Percentiles rank a stretch among this genome's conserved stretches.
These are phyloP conservation scores for Chironomus striatipennis DNA, from an alignment of 1,140 invertebrate species.

Conservation along the genomic window DNA sequence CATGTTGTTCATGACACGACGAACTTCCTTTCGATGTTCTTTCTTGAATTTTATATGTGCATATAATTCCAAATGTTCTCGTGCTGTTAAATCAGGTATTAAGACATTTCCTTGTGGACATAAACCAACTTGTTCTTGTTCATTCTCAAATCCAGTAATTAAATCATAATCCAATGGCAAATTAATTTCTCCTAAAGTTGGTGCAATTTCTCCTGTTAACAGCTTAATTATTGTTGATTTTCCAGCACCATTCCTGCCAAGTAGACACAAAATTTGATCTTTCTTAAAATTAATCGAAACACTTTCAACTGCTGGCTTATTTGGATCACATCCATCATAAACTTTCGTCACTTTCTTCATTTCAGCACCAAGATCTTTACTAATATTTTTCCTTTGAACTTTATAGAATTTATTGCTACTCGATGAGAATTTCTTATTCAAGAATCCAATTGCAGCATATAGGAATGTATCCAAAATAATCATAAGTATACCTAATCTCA, in stretches of 20 bases:
- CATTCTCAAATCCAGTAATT: slow-evolving; percentile 26
- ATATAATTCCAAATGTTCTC: slow-evolving; percentile 74
- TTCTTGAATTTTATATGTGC: slow-evolving; percentile 42
- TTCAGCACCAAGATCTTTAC: slow-evolving; percentile 42
- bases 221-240: slow-evolving; percentile 73
- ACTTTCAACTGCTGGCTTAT: slow-evolving; percentile 52
- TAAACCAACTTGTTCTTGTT: slow-evolving; percentile 53
- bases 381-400: slow-evolving; percentile 33
- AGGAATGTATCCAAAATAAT: slow-evolving; percentile 42
- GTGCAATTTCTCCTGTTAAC: slow-evolving; percentile 53
- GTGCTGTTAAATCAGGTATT: slow-evolving; percentile 64
- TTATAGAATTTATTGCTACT: slow-evolving; percentile 28
- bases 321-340: slow-evolving; percentile 33
- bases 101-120: slow-evolving; percentile 81
- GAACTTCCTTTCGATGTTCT: slow-evolving; percentile 28
- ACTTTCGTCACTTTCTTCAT: slow-evolving; percentile 43
- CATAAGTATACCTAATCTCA: slow-evolving; percentile 39
- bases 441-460: slow-evolving; percentile 42
- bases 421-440: slow-evolving; percentile 27
- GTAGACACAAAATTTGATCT: slow-evolving; percentile 62
- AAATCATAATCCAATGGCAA: slow-evolving; percentile 34
- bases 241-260: slow-evolving; percentile 79
- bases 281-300: slow-evolving; percentile 48
- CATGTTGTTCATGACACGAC: slow-evolving; percentile 47
- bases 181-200: slow-evolving; percentile 47